phyloP scores from a whole-genome alignment of 2,888 invertebrate species.

The Nomada ruficornis region DNA sequence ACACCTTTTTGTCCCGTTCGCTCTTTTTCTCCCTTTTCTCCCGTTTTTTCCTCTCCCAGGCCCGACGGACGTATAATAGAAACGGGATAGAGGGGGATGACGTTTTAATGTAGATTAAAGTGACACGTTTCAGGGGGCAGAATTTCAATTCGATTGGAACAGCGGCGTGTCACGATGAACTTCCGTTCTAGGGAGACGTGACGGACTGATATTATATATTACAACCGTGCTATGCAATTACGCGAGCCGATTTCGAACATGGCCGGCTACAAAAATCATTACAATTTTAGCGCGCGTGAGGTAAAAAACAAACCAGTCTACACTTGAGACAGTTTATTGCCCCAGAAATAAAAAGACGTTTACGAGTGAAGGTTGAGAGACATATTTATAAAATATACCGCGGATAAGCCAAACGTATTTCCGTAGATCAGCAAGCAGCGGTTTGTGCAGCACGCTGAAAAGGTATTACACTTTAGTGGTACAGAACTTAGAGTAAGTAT shows the following conservation, averaged over 20 bases:
- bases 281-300: too few relatives aligned
- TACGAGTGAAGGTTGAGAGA: neutral
- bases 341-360: neutral
- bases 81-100: neutral
- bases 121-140: slow-evolving; percentile 24
- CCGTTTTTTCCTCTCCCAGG: slow-evolving; percentile 17
- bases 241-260: neutral
- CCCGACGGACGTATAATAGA: neutral
- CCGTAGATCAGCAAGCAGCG: slow-evolving; percentile 36
- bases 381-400: slow-evolving; percentile 1
- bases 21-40: neutral
- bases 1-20: slow-evolving; percentile 29
- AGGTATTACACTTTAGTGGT: slow-evolving; percentile 79
- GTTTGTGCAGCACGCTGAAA: slow-evolving; percentile 63
- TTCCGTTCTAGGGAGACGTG: slow-evolving; percentile 12
- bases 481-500: slow-evolving; percentile 81
- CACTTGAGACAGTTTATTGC: neutral
- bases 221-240: neutral
- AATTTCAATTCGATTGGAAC: slow-evolving; percentile 47
- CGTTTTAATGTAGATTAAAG: slow-evolving; percentile 45
- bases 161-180: slow-evolving; percentile 22
- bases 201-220: neutral
- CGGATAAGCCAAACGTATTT: slow-evolving; percentile 19
- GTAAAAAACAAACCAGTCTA: too few relatives aligned
- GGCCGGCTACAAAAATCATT: too few relatives aligned